phyloP scores from a whole-genome alignment of 2,113 vertebrate genomes.

The Austrofundulus limnaeus region DNA sequence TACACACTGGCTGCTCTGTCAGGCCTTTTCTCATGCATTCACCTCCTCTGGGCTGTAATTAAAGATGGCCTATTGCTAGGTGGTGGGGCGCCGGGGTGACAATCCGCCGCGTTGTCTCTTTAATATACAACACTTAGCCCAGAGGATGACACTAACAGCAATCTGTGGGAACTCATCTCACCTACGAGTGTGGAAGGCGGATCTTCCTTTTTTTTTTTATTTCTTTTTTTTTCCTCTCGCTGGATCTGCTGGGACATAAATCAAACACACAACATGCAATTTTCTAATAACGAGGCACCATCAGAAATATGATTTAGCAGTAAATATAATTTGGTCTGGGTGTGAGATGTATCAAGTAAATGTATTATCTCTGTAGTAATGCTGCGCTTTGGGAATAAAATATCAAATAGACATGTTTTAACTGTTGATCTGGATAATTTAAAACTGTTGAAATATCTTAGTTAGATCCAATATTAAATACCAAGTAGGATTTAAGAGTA shows the following conservation, averaged over 20 bases:
- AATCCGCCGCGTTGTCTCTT: constrained; percentile 72
- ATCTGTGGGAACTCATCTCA: constrained; percentile 77
- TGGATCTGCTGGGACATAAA: constrained; percentile 74
- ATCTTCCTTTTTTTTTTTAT: constrained; percentile 18
- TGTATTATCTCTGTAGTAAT: constrained; percentile 71
- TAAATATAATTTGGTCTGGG: constrained; percentile 76
- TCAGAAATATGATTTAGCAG: constrained; percentile 78
- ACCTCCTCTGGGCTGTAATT: constrained; percentile 75
- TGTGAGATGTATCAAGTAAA: constrained; percentile 74
- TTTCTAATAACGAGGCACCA: constrained; percentile 70
- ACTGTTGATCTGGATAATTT: constrained; percentile 65
- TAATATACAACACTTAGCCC: constrained; percentile 80
- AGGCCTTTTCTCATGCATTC: constrained; percentile 76
- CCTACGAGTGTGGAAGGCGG: constrained; percentile 60
- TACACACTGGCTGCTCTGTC: constrained; percentile 86
- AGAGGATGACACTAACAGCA: constrained; percentile 77
- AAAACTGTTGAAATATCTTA: constrained; percentile 41
- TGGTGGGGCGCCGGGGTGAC: constrained; percentile 61
- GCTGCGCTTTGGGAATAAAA: constrained; percentile 62
- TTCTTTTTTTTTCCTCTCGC: constrained; percentile 15
- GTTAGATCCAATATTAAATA: constrained; percentile 34
- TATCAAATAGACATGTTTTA: constrained; percentile 58
- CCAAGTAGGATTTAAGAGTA: constrained; percentile 34
- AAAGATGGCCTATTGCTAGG: constrained; percentile 74
- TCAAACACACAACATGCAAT: constrained; percentile 74